A percentile compares a stretch with the other conserved stretches of the same genome.
Evolutionary conservation across 1,140 invertebrate species (phyloP).

Genomic region (Bombus cullumanus): DNA sequence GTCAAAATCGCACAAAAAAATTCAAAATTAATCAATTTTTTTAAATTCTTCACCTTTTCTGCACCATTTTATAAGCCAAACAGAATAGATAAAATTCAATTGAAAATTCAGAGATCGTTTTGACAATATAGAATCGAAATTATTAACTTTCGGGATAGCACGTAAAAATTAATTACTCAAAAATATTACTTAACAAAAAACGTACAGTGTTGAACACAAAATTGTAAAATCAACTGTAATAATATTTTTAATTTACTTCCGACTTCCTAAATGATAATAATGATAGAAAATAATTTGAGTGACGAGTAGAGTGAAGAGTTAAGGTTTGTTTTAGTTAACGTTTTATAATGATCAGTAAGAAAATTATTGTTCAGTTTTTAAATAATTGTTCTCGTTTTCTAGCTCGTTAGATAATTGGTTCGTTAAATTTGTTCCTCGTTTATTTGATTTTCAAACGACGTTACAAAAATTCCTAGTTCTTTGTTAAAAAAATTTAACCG

Average conservation of each 20-base stretch:
- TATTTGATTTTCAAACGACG: constrained; percentile 9
- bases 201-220: neutral
- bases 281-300: neutral
- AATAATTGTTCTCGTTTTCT: constrained; percentile 24
- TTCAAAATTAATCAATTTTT: neutral
- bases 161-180: neutral
- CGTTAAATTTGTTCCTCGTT: constrained; percentile 31
- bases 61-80: no score
- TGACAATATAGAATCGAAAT: neutral
- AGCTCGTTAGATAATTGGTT: neutral
- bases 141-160: neutral
- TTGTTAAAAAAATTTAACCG: constrained; percentile 18
- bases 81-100: neutral
- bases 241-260: neutral
- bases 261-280: neutral
- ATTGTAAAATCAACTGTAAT: no score
- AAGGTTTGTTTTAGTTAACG: neutral
- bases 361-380: neutral
- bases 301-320: neutral
- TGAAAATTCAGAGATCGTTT: neutral
- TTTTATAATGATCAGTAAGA: neutral
- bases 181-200: neutral
- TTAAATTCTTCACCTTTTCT: neutral
- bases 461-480: neutral
- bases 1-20: no score